phyloP scores from a whole-genome alignment of 1,140 invertebrate species.

The Drosophila fuyamai region DNA sequence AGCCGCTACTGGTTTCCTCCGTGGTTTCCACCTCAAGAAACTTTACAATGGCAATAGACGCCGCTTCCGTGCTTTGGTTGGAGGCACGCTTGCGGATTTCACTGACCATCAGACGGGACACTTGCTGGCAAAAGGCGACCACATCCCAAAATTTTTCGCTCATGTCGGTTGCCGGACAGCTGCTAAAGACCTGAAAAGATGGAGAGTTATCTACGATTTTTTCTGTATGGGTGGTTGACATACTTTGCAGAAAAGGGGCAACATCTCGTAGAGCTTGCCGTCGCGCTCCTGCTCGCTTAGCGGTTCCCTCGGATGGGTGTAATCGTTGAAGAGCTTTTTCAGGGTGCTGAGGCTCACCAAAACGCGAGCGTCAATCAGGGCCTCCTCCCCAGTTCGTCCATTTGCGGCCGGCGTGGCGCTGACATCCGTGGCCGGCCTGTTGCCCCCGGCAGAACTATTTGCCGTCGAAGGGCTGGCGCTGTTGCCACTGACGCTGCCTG shows the following conservation, averaged over 20 bases:
- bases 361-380: conserved; percentile 89
- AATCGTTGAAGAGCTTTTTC: conserved; percentile 97
- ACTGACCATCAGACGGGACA: conserved; percentile 97
- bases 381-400: conserved; percentile 78
- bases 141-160: conserved; percentile 98
- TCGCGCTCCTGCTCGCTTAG: conserved; percentile 94
- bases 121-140: conserved; percentile 96
- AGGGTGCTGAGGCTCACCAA: conserved; percentile 97
- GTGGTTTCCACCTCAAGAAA: conserved; percentile 97
- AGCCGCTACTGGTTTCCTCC: conserved; percentile 97
- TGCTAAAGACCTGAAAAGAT: conserved; percentile 92
- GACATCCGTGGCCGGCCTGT: conserved; percentile 59
- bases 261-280: conserved; percentile 98
- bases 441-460: conserved; percentile 40
- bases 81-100: conserved; percentile 97
- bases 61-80: conserved; percentile 97
- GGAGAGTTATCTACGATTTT: neutral
- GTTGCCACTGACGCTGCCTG: conserved; percentile 58
- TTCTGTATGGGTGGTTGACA: conserved; percentile 3
- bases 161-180: conserved; percentile 95
- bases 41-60: conserved; percentile 97
- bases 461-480: conserved; percentile 52
- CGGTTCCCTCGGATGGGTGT: conserved; percentile 93
- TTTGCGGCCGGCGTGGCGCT: conserved; percentile 38
- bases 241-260: conserved; percentile 99